Evolutionary conservation across 1,140 invertebrate genomes (phyloP).

Genomic region (Hypothenemus hampei): DNA sequence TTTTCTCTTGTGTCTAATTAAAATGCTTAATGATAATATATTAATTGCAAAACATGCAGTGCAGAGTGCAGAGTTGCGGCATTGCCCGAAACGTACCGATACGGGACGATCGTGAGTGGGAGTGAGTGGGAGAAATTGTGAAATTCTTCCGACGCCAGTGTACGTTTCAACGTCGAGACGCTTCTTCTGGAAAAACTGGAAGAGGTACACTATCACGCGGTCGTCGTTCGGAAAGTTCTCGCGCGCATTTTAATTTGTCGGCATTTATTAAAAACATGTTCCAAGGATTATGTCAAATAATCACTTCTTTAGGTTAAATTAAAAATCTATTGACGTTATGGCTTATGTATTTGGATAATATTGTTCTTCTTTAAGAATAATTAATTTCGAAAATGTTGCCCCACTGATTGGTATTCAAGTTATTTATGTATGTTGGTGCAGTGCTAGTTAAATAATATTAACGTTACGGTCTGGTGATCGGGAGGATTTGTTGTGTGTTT

Average conservation of each 20-base stretch:
- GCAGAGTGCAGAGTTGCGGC: conserved; percentile 39
- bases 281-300: neutral
- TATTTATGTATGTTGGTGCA: neutral
- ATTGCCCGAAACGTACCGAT: conserved; percentile 22
- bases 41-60: conserved; percentile 45
- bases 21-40: conserved; percentile 46
- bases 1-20: conserved; percentile 39
- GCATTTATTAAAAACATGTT: conserved; percentile 1
- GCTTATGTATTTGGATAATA: neutral
- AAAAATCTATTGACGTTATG: neutral
- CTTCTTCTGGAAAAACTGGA: conserved; percentile 11
- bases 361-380: neutral
- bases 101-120: conserved; percentile 23
- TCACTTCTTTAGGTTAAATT: neutral
- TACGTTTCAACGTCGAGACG: conserved; percentile 36
- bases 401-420: neutral
- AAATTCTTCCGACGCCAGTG: conserved; percentile 34
- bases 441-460: no score
- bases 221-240: conserved; percentile 3
- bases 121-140: conserved; percentile 39
- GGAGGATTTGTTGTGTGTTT: neutral
- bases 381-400: neutral
- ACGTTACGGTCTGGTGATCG: no score
- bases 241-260: conserved; percentile 17
- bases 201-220: neutral